Base-by-base conservation (phyloP, 2,888 invertebrate genomes). In the Rotaria macrura region DNA sequence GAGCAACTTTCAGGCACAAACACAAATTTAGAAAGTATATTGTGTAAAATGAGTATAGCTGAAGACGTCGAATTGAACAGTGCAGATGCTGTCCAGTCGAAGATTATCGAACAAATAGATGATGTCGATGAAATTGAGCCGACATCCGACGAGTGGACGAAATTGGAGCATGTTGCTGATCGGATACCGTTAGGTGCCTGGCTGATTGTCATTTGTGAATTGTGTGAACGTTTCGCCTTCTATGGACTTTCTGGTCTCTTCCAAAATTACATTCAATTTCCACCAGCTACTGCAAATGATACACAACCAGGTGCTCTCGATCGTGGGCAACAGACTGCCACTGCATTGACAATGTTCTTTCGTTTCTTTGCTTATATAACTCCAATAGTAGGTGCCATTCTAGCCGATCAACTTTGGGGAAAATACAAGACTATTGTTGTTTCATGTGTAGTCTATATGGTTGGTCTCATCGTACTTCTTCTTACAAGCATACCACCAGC, bases 181-280 rank as follows among this genome's bases (percentile, higher is more conserved):
- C 25, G 12, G 4, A 57, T 57, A 57, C 57, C 57, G 12, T 20
- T 57, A 6, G 57, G n/a, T 2, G 57, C 23, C 29, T 57, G 57
- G 57, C 29, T 96, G 92, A 97, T 98, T 89, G 93, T 98, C 88
- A 94, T 94, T 91, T 97, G 96, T 94, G 98, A 98, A 91, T 97
- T 98, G 92, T 98, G 97, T 92, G 98, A 98, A 92, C 93, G 97
- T 89, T 98, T 98, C 92, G 95, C 95, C 87, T 98, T 93, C 91
- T 98, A 97, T 94, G 98, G 98, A 38, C 47, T 85, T 9, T 29
- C 79, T 20, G 54, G 79, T 23, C 54, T 54, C 34, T 93, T 98
- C 85, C 93, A 93, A 29, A 93, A 94, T 88, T 94, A 94, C 89
- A 92, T 98, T 87, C n/a, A 57, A 57, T 57, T 57, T 57, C 57